These are phyloP conservation scores for Sinelater perroti DNA, from an alignment of 2,888 invertebrate genomes.

Conservation along the genomic window DNA sequence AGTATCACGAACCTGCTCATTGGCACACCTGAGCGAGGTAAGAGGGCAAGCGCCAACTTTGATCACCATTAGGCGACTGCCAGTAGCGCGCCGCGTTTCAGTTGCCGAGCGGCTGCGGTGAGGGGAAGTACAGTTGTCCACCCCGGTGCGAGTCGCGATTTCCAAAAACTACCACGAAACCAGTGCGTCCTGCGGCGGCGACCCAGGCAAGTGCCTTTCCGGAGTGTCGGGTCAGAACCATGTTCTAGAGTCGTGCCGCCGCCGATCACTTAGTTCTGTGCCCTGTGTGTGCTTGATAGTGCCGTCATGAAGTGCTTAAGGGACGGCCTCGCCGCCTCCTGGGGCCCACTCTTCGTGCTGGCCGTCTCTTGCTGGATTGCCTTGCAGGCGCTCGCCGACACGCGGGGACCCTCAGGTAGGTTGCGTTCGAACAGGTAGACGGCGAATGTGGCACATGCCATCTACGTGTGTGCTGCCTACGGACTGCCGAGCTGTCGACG, in stretches of 20 bases:
- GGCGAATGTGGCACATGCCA: too few species aligned
- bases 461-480: too few species aligned
- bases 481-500: too few species aligned
- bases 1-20: conserved; percentile 26
- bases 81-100: conserved; percentile 38
- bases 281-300: conserved; percentile 42
- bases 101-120: conserved; percentile 45
- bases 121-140: conserved; percentile 17
- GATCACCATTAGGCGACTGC: conserved; percentile 38
- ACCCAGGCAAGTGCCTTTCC: neutral
- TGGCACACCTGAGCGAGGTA: conserved; percentile 39
- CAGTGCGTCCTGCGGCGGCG: conserved; percentile 1
- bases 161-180: conserved; percentile 2
- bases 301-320: conserved; percentile 52
- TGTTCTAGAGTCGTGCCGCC: conserved; percentile 3
- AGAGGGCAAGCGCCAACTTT: conserved; percentile 48
- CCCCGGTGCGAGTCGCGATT: conserved; percentile 8
- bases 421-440: too few species aligned
- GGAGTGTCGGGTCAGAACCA: neutral
- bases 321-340: conserved; percentile 48
- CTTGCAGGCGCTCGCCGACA: conserved; percentile 48
- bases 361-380: conserved; percentile 50
- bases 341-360: conserved; percentile 47
- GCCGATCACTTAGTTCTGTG: conserved; percentile 25
- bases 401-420: conserved; percentile 45